Evolutionary conservation across 2,797 vertebrate species (phyloP).

Genomic region (Hoplostethus atlanticus): DNA sequence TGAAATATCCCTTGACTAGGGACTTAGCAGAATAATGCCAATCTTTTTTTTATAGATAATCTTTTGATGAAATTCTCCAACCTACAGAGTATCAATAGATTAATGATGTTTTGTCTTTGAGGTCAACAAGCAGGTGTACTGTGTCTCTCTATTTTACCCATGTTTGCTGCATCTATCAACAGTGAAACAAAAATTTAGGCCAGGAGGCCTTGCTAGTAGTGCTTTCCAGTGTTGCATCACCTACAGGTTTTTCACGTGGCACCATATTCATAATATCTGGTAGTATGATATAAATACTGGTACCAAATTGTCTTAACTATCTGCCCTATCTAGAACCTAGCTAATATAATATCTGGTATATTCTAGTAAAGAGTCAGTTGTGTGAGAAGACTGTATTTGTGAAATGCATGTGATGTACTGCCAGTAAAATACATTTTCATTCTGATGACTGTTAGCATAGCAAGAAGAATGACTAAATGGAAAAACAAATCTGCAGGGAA

Average conservation of each 20-base stretch:
- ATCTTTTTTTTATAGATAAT: no score
- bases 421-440: neutral
- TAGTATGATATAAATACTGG: neutral
- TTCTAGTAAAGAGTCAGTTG: neutral
- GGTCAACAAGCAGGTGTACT: conserved; percentile 2
- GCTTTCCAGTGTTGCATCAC: neutral
- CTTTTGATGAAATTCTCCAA: no score
- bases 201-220: conserved; percentile 1
- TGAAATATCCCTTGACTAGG: no score
- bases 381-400: neutral
- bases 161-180: conserved; percentile 12
- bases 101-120: neutral
- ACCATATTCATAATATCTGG: neutral
- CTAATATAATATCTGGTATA: neutral
- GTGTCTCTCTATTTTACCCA: conserved; percentile 5
- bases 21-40: no score
- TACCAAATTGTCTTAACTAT: neutral
- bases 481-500: conserved; percentile 50
- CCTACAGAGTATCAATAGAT: no score
- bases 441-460: conserved; percentile 6
- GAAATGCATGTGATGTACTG: neutral
- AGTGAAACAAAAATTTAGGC: neutral
- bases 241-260: neutral
- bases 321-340: no score
- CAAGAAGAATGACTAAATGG: conserved; percentile 37